A percentile compares a stretch with the other conserved stretches of the same genome.
These are phyloP conservation scores for human DNA, from an alignment of 2,113 vertebrate species.

Conservation along the genomic window DNA sequence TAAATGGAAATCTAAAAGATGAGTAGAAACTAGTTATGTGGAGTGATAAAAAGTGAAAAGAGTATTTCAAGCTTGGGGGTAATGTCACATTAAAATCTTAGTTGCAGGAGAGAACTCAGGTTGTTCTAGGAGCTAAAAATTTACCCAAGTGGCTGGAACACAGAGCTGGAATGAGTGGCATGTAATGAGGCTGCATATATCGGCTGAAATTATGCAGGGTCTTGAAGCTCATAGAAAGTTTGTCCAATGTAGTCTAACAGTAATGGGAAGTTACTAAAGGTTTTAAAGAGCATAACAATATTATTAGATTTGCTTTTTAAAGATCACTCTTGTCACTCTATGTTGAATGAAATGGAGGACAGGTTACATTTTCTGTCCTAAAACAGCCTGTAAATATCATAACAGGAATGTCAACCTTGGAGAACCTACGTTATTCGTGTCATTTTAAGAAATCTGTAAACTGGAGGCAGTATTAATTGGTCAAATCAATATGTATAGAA, in stretches of 20 bases:
- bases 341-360: background rate
- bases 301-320: background rate
- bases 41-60: background rate
- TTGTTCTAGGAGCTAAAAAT: background rate
- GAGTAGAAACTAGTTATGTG: background rate
- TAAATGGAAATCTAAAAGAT: background rate
- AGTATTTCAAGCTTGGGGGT: background rate
- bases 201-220: background rate
- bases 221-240: background rate
- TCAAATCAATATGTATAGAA: background rate
- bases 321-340: background rate
- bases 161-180: background rate
- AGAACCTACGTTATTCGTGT: background rate
- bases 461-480: background rate
- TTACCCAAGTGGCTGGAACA: background rate
- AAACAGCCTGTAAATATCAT: background rate
- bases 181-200: background rate
- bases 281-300: background rate
- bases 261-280: background rate
- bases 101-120: background rate
- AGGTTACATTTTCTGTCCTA: background rate
- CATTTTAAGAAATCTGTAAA: background rate
- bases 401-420: background rate
- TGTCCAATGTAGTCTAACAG: background rate
- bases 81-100: background rate